Evolutionary conservation across 2,797 vertebrate species (phyloP).

Genomic region (Eurystomus glaucurus): DNA sequence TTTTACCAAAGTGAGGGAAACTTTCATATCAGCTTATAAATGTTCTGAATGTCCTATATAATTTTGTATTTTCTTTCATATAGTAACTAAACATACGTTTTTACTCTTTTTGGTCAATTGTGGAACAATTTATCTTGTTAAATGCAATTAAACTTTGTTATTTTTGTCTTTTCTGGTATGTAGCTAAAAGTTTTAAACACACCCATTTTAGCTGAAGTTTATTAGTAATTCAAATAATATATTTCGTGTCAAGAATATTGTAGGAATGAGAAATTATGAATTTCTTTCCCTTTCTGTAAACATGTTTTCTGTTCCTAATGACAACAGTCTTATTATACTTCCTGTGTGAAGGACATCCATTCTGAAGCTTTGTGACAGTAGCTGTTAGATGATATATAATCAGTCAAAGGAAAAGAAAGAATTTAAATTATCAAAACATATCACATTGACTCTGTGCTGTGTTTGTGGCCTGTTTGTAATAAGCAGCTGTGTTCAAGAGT

Average conservation of each 20-base stretch:
- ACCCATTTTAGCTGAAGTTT: background rate
- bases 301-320: background rate
- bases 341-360: background rate
- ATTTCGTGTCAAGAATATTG: background rate
- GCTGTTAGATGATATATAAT: background rate
- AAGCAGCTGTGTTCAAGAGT: background rate
- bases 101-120: background rate
- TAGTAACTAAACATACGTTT: background rate
- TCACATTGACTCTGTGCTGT: background rate
- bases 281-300: background rate
- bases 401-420: background rate
- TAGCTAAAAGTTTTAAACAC: background rate
- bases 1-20: background rate
- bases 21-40: background rate
- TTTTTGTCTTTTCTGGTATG: background rate
- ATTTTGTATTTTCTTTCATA: background rate
- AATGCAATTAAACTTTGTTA: background rate
- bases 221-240: background rate
- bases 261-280: background rate
- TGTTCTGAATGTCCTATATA: background rate
- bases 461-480: background rate
- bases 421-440: background rate
- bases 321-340: background rate
- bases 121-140: background rate
- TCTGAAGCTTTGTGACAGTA: background rate